Evolutionary conservation across 2,113 vertebrate species (phyloP), one percentile per base, ranked within the genome.

Genomic region (Himantopus leucocephalus): DNA sequence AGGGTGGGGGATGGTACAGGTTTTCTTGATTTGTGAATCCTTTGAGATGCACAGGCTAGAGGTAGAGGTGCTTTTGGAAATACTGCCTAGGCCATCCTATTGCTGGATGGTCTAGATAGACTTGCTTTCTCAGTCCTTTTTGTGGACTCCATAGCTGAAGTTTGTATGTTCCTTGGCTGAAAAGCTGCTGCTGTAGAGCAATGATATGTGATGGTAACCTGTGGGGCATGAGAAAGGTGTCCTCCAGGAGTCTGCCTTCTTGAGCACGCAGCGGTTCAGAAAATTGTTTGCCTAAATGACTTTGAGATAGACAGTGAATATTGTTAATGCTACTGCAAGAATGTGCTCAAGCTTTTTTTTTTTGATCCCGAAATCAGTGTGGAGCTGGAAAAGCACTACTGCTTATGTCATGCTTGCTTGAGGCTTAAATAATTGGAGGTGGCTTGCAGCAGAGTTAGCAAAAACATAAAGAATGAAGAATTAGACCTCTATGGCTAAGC

Each of bases 131-230:
- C n/a, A 6, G 19, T 50, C 13, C 11, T 13, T 88, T 76, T 22
- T 68, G 43, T 58, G 53, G 15, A 10, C 16, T 75, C 39, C 0
- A 0, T 27, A 37, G 58, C 24, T 60, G 39, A 60, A 6, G 24
- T 62, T 63, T 80, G 34, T 1, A 3, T 2, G 1, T 12, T 5
- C 48, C 24, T 43, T 45, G 37, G 14, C 56, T 84, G 52, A 41
- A 67, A 59, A 62, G 30, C 58, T 60, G 60, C 55, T 55, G 35
- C 53, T 58, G 27, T 20, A 15, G 53, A 47, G 30, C 35, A 19
- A 1, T 2, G 14, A 14, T 18, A 6, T 0, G 1, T 21, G 32
- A 3, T 45, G 30, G 35, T 26, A 56, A 53, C 34, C 37, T 53
- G 56, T 45, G 47, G 32, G 22, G 20, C 37, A 19, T 7, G 47